phyloP scores from a whole-genome alignment of 1,140 invertebrate genomes.

The Zaprionus lachaisei region DNA sequence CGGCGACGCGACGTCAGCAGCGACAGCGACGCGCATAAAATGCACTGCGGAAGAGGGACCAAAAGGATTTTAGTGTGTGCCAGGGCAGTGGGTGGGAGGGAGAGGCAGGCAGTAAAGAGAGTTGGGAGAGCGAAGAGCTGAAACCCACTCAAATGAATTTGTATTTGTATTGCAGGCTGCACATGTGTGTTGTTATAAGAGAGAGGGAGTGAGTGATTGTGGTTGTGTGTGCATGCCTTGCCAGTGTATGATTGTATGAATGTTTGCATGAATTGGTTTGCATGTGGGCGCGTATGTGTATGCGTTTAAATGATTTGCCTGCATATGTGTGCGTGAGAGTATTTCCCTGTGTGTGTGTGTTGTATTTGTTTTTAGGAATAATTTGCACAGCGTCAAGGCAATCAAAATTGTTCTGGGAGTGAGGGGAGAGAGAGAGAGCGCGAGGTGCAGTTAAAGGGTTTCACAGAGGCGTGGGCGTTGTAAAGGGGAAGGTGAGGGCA shows the following conservation, averaged over 20 bases:
- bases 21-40: constrained; percentile 55
- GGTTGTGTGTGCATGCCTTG: not conserved
- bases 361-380: constrained; percentile 72
- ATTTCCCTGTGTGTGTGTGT: constrained; percentile 20
- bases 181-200: not conserved
- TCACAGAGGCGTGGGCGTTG: not conserved
- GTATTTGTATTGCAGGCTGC: constrained; percentile 56
- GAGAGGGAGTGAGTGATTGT: not conserved
- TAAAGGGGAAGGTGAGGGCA: not conserved
- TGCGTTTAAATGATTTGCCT: constrained; percentile 5
- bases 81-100: constrained; percentile 29
- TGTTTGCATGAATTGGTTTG: no score
- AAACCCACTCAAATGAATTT: constrained; percentile 80
- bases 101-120: constrained; percentile 31
- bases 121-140: not conserved
- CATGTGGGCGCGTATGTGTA: no score
- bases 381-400: constrained; percentile 63
- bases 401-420: constrained; percentile 66
- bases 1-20: constrained; percentile 4
- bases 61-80: constrained; percentile 52
- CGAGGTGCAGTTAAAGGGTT: not conserved
- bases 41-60: constrained; percentile 69
- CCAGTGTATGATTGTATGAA: no score
- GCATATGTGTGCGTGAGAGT: constrained; percentile 19
- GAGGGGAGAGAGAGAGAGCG: constrained; percentile 50